Base-by-base conservation (phyloP, 2,113 vertebrate species). In the Eurypyga helias region DNA sequence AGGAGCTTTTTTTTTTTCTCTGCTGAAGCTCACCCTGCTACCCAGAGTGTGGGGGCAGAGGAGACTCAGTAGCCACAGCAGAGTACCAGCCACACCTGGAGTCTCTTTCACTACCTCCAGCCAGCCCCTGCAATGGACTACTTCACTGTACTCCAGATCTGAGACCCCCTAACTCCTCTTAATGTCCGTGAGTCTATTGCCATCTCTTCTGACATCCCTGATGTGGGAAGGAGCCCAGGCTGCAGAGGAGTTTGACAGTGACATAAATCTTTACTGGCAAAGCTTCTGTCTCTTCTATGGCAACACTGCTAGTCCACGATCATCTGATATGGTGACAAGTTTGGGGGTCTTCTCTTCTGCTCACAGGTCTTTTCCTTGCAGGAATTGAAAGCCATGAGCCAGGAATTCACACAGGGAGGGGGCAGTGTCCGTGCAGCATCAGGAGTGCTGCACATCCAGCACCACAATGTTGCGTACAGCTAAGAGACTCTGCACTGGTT, bases 1-100 rank as follows among this genome's bases (percentile, higher is more conserved):
- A 61, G 23, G 17, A 75, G 12, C 3, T 76, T 66, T 48, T 33
- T 2, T 11, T 61, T 64, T 51, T 76, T 33, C 75, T 70, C 46
- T 66, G 55, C 21, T n/a, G 38, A 65, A 48, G 20, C 10, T 75
- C 41, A 66, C 15, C 19, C 5, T 28, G 0, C 0, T 18, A 29
- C 12, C 38, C 17, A 57, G 29, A 57, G 19, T 0, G 2, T 17
- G 51, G 54, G 38, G 29, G 25, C 21, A 69, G 41, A 49, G 70
- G 29, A 43, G 17, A 33, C 29, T 43, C 0, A 0, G 24, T 49
- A 26, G 24, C 14, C 0, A 0, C 71, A 72, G 58, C 52, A 62
- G n/a, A n/a, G 33, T 2, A 0, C 3, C n/a, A 49, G 31, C 43
- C 41, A 4, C 57, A 69, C n/a, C 21, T 46, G 6, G 24, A 64